phyloP scores from a whole-genome alignment of 2,113 vertebrate genomes.

The Malurus elegans region DNA sequence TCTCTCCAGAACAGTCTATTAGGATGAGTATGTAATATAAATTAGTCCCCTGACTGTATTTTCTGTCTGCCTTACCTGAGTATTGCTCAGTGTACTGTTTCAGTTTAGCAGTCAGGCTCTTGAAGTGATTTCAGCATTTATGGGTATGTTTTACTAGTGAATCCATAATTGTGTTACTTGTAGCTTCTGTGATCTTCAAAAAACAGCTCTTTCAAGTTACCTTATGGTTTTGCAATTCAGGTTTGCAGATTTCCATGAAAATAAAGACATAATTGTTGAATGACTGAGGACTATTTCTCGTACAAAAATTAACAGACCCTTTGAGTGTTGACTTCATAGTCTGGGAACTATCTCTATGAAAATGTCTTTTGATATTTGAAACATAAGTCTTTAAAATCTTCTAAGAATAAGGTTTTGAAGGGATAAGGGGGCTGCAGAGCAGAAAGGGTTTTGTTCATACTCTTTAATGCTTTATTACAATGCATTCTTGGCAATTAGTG shows the following conservation, averaged over 20 bases:
- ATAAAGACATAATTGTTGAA: conserved; percentile 27
- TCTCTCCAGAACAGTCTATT: background rate
- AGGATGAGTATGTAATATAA: background rate
- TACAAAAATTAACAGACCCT: conserved; percentile 39
- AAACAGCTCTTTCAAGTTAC: background rate
- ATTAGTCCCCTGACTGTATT: background rate
- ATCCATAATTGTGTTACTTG: background rate
- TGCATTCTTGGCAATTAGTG: conserved; percentile 48
- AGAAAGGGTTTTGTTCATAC: background rate
- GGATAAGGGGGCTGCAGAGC: background rate
- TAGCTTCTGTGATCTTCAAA: background rate
- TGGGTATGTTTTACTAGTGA: background rate
- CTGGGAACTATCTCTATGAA: background rate
- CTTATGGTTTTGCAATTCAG: conserved; percentile 25
- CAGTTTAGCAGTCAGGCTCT: background rate
- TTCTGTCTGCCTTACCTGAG: background rate
- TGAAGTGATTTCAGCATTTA: background rate
- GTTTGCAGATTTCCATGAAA: conserved; percentile 23
- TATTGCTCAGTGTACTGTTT: background rate
- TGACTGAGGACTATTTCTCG: background rate
- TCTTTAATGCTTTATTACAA: conserved; percentile 43
- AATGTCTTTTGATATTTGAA: conserved; percentile 37
- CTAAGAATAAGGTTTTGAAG: background rate
- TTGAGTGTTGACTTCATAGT: conserved; percentile 21
- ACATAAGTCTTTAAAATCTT: background rate